These are phyloP conservation scores for Calidris pugnax DNA, from an alignment of 2,113 vertebrate genomes.

Conservation along the genomic window DNA sequence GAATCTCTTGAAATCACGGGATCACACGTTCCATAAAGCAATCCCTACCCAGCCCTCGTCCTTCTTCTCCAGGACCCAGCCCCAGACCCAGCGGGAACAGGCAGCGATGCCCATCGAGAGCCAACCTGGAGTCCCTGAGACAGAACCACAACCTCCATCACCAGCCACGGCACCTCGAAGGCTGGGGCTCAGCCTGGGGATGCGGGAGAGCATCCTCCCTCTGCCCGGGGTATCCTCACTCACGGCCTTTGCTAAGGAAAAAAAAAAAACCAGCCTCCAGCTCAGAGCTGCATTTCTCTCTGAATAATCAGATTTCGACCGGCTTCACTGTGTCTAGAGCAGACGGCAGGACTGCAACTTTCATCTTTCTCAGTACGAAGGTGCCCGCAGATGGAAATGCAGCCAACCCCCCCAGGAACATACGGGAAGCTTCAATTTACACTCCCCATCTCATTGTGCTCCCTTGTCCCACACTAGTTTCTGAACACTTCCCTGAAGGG, in stretches of 20 bases:
- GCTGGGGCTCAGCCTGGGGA: not conserved
- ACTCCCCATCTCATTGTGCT: not conserved
- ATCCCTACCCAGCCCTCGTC: not conserved
- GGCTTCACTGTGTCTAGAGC: not conserved
- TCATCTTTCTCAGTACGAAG: not conserved
- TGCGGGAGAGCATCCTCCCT: not conserved
- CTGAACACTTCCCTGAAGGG: not conserved
- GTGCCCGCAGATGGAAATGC: not conserved
- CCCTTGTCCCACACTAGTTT: not conserved
- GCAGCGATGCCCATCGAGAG: not conserved
- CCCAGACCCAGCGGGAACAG: not conserved
- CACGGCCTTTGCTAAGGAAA: not conserved
- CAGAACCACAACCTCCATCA: not conserved
- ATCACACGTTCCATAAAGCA: fast-evolving
- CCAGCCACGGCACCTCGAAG: fast-evolving
- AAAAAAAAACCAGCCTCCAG: not conserved
- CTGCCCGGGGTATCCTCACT: not conserved
- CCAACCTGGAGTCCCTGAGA: not conserved
- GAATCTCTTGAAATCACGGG: not conserved
- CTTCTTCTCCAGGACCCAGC: fast-evolving
- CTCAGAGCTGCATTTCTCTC: not conserved
- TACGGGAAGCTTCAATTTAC: not conserved
- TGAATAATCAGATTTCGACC: not conserved
- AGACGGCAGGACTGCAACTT: not conserved
- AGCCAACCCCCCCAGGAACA: not conserved